Conservation (phyloP, 1,140 invertebrate genomes). For the Micrasema longulum region DNA sequence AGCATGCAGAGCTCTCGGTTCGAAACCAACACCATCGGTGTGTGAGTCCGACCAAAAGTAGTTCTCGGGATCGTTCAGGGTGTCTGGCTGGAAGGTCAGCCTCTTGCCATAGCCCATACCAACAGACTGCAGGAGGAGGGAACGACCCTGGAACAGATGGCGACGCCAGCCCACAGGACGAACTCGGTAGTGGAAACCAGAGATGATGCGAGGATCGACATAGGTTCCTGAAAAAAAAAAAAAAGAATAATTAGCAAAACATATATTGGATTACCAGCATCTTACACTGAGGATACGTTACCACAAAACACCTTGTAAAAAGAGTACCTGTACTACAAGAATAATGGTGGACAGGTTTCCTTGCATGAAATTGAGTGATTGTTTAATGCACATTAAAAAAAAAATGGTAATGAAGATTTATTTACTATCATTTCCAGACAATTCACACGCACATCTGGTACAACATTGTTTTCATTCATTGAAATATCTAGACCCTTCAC, state of each 20-base stretch:
- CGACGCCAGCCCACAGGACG: constrained; percentile 72
- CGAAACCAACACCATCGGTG: constrained; percentile 78
- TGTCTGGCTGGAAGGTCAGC: constrained; percentile 78
- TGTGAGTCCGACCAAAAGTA: constrained; percentile 85
- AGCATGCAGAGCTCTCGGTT: constrained; percentile 73
- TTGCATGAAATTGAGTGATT: too few relatives aligned
- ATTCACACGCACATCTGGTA: too few relatives aligned
- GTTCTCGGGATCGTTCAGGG: constrained; percentile 74
- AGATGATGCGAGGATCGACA: constrained; percentile 78
- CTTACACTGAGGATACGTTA: too few relatives aligned
- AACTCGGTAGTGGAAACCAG: constrained; percentile 80
- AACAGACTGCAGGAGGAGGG: constrained; percentile 73
- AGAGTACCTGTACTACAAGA: too few relatives aligned
- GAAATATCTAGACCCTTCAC: too few relatives aligned
- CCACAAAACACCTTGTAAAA: too few relatives aligned
- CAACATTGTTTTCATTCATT: too few relatives aligned
- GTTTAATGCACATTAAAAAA: too few relatives aligned
- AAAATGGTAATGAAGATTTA: too few relatives aligned
- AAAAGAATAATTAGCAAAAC: neutral
- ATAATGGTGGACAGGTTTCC: too few relatives aligned
- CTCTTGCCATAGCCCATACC: constrained; percentile 83
- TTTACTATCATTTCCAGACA: too few relatives aligned
- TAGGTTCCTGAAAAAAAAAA: constrained; percentile 73
- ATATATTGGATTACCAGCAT: too few relatives aligned
- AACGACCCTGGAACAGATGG: constrained; percentile 74